A percentile compares a stretch with the other conserved stretches of the same genome.
Evolutionary conservation across 2,113 vertebrate species (phyloP).

Genomic region (Chinchilla lanigera): DNA sequence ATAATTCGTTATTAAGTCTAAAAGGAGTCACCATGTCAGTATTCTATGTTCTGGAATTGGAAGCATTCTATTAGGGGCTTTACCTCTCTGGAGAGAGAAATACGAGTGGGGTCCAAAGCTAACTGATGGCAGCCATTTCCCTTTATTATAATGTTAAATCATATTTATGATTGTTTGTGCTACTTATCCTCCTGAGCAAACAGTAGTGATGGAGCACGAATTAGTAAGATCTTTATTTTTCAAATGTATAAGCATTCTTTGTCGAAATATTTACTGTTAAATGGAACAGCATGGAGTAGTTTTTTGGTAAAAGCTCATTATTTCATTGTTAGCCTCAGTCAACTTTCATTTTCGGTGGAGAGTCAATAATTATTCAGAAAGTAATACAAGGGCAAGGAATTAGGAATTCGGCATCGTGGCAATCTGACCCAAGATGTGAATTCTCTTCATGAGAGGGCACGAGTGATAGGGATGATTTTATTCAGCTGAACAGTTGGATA

Average conservation of each 20-base stretch:
- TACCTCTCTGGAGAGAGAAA: background rate
- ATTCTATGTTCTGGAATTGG: background rate
- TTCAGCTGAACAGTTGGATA: slow-evolving; percentile 72
- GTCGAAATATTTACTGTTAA: slow-evolving; percentile 66
- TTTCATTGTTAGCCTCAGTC: slow-evolving; percentile 68
- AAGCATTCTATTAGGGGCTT: background rate
- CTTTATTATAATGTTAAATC: slow-evolving; percentile 32
- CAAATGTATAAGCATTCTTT: slow-evolving; percentile 56
- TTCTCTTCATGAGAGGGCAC: slow-evolving; percentile 67
- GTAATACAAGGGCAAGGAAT: slow-evolving; percentile 43
- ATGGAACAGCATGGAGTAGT: background rate
- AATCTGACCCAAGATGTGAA: slow-evolving; percentile 79
- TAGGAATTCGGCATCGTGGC: slow-evolving; percentile 57
- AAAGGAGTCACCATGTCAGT: background rate
- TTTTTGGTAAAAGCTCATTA: slow-evolving; percentile 58
- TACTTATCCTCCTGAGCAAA: slow-evolving; percentile 28
- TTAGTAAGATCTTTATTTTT: slow-evolving; percentile 71
- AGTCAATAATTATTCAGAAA: slow-evolving; percentile 78
- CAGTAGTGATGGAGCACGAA: background rate
- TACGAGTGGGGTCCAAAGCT: background rate
- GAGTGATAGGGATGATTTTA: slow-evolving; percentile 59
- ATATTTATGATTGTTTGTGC: background rate
- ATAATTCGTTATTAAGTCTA: slow-evolving; percentile 41
- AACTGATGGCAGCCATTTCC: background rate
- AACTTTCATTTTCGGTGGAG: slow-evolving; percentile 74